Percentiles rank a stretch among this genome's conserved stretches.
These are phyloP conservation scores for Dendrolimus houi DNA, from an alignment of 2,888 invertebrate species.

Conservation along the genomic window DNA sequence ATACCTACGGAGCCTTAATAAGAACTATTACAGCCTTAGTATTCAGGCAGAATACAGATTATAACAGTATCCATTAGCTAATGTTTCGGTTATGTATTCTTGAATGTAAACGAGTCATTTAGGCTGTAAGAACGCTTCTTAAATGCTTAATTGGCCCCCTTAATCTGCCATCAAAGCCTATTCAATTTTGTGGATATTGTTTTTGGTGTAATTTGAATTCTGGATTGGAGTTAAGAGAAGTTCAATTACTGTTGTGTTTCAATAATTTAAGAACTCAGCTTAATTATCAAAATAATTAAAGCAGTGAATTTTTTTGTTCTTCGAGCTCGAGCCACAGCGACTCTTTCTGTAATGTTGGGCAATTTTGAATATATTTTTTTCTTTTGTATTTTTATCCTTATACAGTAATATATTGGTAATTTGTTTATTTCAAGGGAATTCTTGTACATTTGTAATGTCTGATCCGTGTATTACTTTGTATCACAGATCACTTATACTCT, in stretches of 20 bases:
- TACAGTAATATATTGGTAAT: too few species aligned
- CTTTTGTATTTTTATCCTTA: too few species aligned
- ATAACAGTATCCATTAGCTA: constrained; percentile 10
- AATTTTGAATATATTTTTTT: too few species aligned
- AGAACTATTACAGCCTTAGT: not conserved
- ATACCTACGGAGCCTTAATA: not conserved
- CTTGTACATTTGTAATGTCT: too few species aligned
- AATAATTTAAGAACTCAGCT: not conserved
- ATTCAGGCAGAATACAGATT: not conserved
- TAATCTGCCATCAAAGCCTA: constrained; percentile 17
- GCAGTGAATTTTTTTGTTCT: too few species aligned
- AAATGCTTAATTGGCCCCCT: constrained; percentile 25
- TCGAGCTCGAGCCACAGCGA: too few species aligned
- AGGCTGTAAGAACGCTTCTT: constrained; percentile 21
- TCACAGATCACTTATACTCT: too few species aligned
- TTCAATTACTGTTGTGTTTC: not conserved
- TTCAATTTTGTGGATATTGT: constrained; percentile 9
- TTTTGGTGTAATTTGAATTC: not conserved
- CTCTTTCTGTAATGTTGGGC: too few species aligned
- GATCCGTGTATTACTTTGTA: too few species aligned
- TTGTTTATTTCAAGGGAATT: too few species aligned
- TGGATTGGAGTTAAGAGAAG: not conserved
- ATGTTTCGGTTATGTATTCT: constrained; percentile 19
- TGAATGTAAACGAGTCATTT: constrained; percentile 24
- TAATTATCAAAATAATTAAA: too few species aligned